Evolutionary conservation across 2,113 vertebrate genomes (phyloP).

Genomic region (Neodontobutis hainanensis): DNA sequence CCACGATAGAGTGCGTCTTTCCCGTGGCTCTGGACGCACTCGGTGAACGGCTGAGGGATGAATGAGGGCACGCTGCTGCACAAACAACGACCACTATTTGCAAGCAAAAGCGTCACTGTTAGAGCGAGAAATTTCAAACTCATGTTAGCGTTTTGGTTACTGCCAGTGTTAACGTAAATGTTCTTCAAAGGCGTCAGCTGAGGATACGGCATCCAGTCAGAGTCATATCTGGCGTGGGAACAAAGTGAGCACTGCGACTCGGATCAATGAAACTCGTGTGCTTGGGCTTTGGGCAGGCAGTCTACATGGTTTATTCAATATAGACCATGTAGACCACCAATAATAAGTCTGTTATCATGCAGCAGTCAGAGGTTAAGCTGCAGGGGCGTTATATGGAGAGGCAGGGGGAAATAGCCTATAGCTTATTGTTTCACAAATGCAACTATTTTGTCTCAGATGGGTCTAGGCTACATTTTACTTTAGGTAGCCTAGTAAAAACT

Average conservation of each 20-base stretch:
- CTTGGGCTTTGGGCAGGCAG: slow-evolving; percentile 27
- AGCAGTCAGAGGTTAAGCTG: too few species aligned
- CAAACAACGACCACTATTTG: slow-evolving; percentile 21
- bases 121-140: slow-evolving; percentile 27
- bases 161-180: background rate
- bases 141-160: slow-evolving; percentile 40
- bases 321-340: background rate
- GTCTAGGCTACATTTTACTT: too few species aligned
- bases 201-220: slow-evolving; percentile 20
- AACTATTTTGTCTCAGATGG: too few species aligned
- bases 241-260: slow-evolving; percentile 34
- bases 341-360: background rate
- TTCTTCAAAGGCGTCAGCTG: slow-evolving; percentile 22
- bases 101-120: slow-evolving; percentile 41
- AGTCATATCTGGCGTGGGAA: slow-evolving; percentile 36
- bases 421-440: too few species aligned
- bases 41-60: slow-evolving; percentile 58
- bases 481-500: too few species aligned
- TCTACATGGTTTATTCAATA: slow-evolving; percentile 7
- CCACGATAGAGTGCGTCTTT: slow-evolving; percentile 76
- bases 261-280: slow-evolving; percentile 63
- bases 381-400: too few species aligned
- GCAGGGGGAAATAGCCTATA: too few species aligned
- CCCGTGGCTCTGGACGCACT: slow-evolving; percentile 75
- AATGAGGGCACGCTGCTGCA: slow-evolving; percentile 61